phyloP scores from a whole-genome alignment of 2,113 vertebrate species.

The Gyps fulvus region DNA sequence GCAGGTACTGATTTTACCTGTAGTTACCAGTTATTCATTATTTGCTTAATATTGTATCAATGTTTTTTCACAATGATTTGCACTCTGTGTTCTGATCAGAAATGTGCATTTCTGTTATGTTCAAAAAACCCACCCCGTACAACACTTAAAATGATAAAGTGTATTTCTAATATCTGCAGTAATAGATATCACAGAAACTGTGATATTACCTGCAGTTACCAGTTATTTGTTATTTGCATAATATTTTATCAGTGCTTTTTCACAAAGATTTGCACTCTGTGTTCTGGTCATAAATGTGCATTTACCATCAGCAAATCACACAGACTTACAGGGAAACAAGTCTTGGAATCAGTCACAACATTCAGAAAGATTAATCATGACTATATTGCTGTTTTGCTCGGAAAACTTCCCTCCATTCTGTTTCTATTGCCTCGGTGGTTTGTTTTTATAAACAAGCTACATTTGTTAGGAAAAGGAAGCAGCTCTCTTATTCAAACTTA shows the following conservation, averaged over 20 bases:
- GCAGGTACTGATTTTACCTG: background rate
- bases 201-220: background rate
- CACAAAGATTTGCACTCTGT: background rate
- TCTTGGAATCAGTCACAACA: background rate
- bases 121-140: accelerated
- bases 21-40: background rate
- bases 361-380: background rate
- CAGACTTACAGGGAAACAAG: background rate
- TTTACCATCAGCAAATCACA: background rate
- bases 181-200: background rate
- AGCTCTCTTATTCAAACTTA: background rate
- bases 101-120: background rate
- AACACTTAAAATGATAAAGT: background rate
- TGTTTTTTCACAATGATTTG: background rate
- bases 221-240: background rate
- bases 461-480: slow-evolving; percentile 11
- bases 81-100: background rate
- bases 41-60: background rate
- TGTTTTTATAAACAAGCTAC: slow-evolving; percentile 1
- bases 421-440: background rate
- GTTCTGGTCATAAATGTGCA: background rate
- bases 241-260: background rate
- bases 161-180: background rate
- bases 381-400: background rate
- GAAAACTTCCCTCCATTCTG: background rate